phyloP scores from a whole-genome alignment of 2,797 vertebrate species.

The Aplochiton taeniatus region DNA sequence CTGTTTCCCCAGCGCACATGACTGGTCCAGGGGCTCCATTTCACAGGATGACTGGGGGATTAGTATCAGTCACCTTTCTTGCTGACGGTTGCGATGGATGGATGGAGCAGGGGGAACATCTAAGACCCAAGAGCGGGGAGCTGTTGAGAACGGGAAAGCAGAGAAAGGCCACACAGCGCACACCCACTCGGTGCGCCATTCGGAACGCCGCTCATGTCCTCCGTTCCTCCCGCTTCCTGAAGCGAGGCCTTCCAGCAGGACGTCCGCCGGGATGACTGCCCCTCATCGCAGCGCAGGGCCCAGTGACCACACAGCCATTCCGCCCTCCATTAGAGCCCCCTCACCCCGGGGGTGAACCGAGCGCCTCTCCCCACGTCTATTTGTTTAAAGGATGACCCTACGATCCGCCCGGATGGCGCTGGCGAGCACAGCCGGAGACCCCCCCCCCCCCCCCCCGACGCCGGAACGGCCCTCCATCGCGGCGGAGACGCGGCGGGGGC shows the following conservation, averaged over 20 bases:
- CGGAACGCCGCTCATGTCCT: neutral
- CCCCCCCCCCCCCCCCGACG: too few species aligned
- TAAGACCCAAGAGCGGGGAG: neutral
- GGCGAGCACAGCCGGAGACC: slow-evolving; percentile 63
- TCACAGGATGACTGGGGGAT: too few species aligned
- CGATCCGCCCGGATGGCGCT: slow-evolving; percentile 11
- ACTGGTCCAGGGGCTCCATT: too few species aligned
- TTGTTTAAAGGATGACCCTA: slow-evolving; percentile 74
- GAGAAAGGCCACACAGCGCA: too few species aligned
- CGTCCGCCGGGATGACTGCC: slow-evolving; percentile 34
- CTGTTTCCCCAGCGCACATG: too few species aligned
- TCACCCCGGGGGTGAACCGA: slow-evolving; percentile 38
- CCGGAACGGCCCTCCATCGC: slow-evolving; percentile 60
- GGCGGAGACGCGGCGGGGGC: slow-evolving; percentile 68
- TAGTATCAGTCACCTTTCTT: slow-evolving; percentile 49
- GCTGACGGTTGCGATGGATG: slow-evolving; percentile 42
- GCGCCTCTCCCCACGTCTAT: slow-evolving; percentile 56
- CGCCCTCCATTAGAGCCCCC: slow-evolving; percentile 47
- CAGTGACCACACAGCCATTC: slow-evolving; percentile 43
- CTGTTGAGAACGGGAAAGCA: neutral
- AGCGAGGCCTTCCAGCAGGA: slow-evolving; percentile 33
- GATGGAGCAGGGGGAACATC: slow-evolving; percentile 26
- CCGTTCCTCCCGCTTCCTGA: too few species aligned
- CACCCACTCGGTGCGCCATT: too few species aligned
- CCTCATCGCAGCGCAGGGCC: slow-evolving; percentile 33